Base-by-base conservation (phyloP, 2,113 vertebrate genomes). In the Anarhynchus alexandrinus region DNA sequence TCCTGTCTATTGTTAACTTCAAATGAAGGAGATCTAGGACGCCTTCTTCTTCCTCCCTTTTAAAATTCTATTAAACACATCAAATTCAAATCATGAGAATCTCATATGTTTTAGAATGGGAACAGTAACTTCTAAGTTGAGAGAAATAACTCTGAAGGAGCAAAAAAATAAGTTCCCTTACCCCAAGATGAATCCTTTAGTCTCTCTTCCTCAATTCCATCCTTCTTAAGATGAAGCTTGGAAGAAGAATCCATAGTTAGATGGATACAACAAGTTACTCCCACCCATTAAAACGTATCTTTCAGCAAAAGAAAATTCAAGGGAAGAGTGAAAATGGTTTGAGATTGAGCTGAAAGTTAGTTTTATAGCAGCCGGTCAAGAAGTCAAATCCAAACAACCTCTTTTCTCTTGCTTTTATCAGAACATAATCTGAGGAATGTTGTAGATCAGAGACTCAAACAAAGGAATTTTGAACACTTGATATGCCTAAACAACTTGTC, bases 181-280 rank as follows among this genome's bases (percentile, higher is more conserved):
- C 74, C 52, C 32, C 38, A 65, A 89, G 64, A 84, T 42, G n/a
- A 91, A 84, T 79, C 27, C 34, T 92, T 90, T 86, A 93, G 82
- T 88, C 64, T 90, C 72, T 92, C 38, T 92, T 92, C 72, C 77
- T 84, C 80, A 88, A 86, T 93, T 84, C 82, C 80, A 92, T 74
- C 65, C 65, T 84, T 82, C 72, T 88, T 88, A 94, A 93, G 47
- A 86, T 74, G 82, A 96, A 81, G 86, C 51, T 86, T 90, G 64
- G 59, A 93, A 88, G 86, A 94, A 92, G 92, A 88, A 88, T 61
- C 82, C 69, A 92, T 81, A 93, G 58, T 93, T 96, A 96, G 71
- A 93, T 47, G 47, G 34, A 86, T 82, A 65, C 32, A 91, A 79
- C 0, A 91, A 58, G 47, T 78, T 78, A 86, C 42, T 76, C n/a